Percentiles rank a stretch among this genome's conserved stretches.
Conservation (phyloP, 2,797 vertebrate species). For the Sparidentex hasta region DNA sequence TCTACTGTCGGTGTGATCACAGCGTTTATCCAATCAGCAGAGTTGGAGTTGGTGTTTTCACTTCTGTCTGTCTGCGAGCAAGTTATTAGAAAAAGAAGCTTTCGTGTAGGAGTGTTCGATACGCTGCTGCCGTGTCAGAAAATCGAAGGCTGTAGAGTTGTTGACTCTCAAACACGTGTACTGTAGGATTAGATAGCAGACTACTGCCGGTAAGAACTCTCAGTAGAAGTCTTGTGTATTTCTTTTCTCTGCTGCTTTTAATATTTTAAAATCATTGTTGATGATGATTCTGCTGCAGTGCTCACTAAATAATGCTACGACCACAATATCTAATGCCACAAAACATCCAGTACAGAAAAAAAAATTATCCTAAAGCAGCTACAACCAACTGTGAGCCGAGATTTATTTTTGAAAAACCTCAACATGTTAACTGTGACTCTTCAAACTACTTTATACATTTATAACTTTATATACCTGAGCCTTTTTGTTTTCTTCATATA, state of each 20-base stretch:
- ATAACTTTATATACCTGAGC: no score
- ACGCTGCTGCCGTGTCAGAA: background rate
- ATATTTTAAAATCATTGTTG: background rate
- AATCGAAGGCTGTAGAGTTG: background rate
- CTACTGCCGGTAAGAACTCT: background rate
- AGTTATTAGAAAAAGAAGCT: background rate
- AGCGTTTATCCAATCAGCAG: background rate
- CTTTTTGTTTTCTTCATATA: background rate
- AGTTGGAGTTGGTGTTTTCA: background rate
- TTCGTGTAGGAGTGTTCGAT: slow-evolving; percentile 8
- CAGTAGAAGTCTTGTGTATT: background rate
- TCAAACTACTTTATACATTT: no score
- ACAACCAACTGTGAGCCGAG: background rate
- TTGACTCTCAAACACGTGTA: background rate
- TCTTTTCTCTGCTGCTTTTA: slow-evolving; percentile 2
- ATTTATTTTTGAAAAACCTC: background rate
- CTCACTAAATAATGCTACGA: background rate
- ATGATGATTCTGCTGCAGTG: background rate
- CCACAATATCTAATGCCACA: background rate
- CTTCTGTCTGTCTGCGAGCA: background rate
- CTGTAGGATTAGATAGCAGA: background rate
- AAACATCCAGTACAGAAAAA: background rate
- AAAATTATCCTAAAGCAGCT: background rate
- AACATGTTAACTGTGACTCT: background rate
- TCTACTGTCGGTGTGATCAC: background rate